phyloP scores from a whole-genome alignment of 2,888 invertebrate genomes.

The Chrysodeixis includens region DNA sequence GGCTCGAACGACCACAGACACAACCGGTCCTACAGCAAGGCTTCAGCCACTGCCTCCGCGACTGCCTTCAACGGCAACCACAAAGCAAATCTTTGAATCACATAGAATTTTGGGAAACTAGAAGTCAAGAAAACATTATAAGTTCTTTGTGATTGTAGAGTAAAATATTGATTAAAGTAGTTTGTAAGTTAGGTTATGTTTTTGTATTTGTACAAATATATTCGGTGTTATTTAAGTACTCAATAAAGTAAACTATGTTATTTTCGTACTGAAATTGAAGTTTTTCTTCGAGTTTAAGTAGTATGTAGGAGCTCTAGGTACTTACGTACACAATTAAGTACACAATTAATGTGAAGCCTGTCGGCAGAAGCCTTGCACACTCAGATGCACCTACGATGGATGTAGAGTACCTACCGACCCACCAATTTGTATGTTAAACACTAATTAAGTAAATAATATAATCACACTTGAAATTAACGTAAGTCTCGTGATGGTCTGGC shows the following conservation, averaged over 20 bases:
- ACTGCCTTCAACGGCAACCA: constrained; percentile 57
- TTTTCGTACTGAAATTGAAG: background rate
- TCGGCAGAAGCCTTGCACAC: too few relatives aligned
- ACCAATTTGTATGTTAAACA: too few relatives aligned
- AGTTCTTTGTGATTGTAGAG: too few relatives aligned
- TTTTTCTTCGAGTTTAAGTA: background rate
- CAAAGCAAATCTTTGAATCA: constrained; percentile 43
- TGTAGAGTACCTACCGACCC: too few relatives aligned
- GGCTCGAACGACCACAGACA: constrained; percentile 60
- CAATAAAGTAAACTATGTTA: background rate
- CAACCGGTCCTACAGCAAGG: constrained; percentile 61
- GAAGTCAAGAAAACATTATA: too few relatives aligned
- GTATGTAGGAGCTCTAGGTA: too few relatives aligned
- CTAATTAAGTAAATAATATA: background rate
- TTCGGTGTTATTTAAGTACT: background rate
- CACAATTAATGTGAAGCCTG: too few relatives aligned
- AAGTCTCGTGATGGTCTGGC: too few relatives aligned
- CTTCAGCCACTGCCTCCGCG: constrained; percentile 66
- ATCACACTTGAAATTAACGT: background rate
- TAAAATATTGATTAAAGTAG: too few relatives aligned
- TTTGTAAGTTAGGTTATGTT: background rate
- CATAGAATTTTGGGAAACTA: background rate
- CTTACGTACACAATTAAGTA: too few relatives aligned
- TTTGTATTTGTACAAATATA: background rate
- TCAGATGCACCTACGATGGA: too few relatives aligned